Base-by-base conservation (phyloP, 2,113 vertebrate species). In the Aphelocoma coerulescens region DNA sequence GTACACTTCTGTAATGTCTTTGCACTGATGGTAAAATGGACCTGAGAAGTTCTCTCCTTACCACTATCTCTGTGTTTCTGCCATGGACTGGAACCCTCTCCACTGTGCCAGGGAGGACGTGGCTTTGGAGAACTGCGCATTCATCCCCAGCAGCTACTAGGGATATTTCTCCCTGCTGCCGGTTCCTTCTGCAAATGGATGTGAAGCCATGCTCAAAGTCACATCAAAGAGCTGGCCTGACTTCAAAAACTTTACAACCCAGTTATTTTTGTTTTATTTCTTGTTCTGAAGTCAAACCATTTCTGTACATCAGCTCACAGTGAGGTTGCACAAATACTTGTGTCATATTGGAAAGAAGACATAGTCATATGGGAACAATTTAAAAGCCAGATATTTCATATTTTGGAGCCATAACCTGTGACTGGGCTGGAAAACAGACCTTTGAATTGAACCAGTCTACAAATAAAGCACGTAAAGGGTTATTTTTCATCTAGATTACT, bases 261-360 rank as follows among this genome's bases (percentile, higher is more conserved):
- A 54, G 44, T 55, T 76, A 41, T 51, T 79, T 90, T 73, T 61
- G 35, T 80, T 88, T 89, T 52, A 88, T 6, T 52, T 83, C 81
- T 73, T 86, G 63, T 69, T 85, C 75, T 73, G 54, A 90, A 85
- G 58, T 85, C 85, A 94, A 73, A 81, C n/a, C 16, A 49, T 69
- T 72, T 95, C 30, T 4, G 13, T 76, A 18, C 11, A 7, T 37
- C 58, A 77, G 79, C 48, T 80, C 32, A 73, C 0, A 0, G 79
- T 3, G 4, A 83, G 46, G 72, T 13, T 95, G 89, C 67, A 92
- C 62, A 88, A 93, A 93, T 28, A 61, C 24, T 90, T 68, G 54
- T 57, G 71, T 80, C 62, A 9, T 57, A 57, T 2, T 86, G n/a
- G 72, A 81, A 85, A 83, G 22, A 63, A 82, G 46, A 32, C 20